phyloP scores from a whole-genome alignment of 2,113 vertebrate species.

The Sphaerodactylus townsendi region DNA sequence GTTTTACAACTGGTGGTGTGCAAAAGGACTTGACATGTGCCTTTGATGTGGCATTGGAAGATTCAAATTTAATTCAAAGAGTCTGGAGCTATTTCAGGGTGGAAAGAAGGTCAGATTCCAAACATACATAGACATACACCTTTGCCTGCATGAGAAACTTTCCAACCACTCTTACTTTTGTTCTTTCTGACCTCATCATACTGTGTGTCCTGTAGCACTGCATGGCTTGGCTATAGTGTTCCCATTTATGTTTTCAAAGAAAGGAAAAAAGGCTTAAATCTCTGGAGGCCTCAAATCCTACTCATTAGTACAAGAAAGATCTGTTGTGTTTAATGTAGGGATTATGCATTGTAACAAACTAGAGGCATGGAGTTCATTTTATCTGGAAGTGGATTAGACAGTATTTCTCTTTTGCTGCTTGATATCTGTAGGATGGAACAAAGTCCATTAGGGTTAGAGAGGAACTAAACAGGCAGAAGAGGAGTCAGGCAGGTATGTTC shows the following conservation, averaged over 20 bases:
- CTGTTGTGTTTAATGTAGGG: background rate
- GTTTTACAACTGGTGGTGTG: constrained; percentile 38
- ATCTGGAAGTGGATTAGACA: background rate
- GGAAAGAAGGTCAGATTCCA: constrained; percentile 1
- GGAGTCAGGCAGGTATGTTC: no score
- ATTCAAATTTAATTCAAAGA: constrained; percentile 23
- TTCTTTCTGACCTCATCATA: background rate
- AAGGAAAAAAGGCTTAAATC: background rate
- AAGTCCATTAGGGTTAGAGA: background rate
- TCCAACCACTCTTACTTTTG: background rate
- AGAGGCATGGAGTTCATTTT: background rate
- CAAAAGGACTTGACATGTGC: background rate
- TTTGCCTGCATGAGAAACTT: background rate
- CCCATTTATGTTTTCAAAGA: background rate
- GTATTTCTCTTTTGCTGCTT: background rate
- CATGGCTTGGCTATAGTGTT: background rate
- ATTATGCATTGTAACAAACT: background rate
- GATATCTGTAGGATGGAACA: background rate
- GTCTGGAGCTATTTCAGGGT: background rate
- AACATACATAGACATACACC: background rate
- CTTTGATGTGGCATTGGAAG: background rate
- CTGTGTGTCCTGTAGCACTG: background rate
- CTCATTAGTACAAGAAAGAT: background rate
- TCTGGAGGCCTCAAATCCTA: background rate
- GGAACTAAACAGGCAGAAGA: background rate